These are phyloP conservation scores for Apodemus sylvaticus DNA, from an alignment of 2,113 vertebrate species.

Conservation along the genomic window DNA sequence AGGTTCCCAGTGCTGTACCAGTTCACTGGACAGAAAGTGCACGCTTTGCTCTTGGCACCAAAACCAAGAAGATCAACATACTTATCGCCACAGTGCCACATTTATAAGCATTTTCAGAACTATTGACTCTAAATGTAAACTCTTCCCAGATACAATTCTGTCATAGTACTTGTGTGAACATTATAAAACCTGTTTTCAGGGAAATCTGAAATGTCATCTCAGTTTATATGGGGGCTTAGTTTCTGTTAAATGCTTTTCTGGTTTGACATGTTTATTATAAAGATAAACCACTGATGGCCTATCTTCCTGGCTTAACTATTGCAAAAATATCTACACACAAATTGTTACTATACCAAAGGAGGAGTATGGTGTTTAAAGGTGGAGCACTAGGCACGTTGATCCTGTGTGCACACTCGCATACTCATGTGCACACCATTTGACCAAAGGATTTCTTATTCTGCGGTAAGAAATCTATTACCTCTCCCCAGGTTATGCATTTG, in stretches of 20 bases:
- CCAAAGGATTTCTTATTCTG: background rate
- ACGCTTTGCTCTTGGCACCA: slow-evolving; percentile 35
- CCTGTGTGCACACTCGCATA: fast-evolving
- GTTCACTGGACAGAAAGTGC: background rate
- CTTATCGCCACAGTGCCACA: slow-evolving; percentile 53
- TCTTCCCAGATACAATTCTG: slow-evolving; percentile 65
- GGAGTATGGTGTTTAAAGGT: fast-evolving
- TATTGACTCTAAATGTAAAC: slow-evolving; percentile 58
- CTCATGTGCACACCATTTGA: background rate
- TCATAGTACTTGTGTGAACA: background rate
- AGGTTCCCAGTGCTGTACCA: slow-evolving; percentile 28
- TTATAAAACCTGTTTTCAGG: slow-evolving; percentile 56
- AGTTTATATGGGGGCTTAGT: background rate
- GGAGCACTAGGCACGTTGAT: too few relatives aligned
- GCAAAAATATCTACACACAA: background rate
- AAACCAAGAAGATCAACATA: slow-evolving; percentile 61
- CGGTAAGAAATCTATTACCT: background rate
- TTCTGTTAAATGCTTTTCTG: slow-evolving; percentile 60
- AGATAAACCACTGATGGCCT: background rate
- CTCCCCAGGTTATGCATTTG: background rate
- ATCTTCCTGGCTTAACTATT: background rate
- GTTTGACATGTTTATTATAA: background rate
- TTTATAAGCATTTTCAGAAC: slow-evolving; percentile 51
- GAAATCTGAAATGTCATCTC: slow-evolving; percentile 48
- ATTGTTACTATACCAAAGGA: background rate